Conservation (phyloP, 2,113 vertebrate species). For the Brachypteracias leptosomus region DNA sequence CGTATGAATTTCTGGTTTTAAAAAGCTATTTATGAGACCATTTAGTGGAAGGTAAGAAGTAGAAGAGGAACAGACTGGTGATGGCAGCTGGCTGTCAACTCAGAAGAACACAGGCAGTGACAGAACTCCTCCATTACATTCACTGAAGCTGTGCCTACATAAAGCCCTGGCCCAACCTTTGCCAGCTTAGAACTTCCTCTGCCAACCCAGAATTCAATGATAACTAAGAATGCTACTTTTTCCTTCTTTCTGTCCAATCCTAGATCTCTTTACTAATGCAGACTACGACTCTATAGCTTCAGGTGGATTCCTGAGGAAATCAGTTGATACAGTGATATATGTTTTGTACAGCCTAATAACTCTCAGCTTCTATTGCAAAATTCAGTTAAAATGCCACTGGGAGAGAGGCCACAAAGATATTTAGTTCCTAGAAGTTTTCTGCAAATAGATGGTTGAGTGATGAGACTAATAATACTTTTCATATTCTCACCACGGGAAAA, state of each 20-base stretch:
- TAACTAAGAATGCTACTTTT: rapidly evolving
- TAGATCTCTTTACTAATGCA: not conserved
- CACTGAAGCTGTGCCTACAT: rapidly evolving
- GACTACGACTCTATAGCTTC: not conserved
- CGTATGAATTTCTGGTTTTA: not conserved
- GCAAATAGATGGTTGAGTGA: not conserved
- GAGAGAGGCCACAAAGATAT: not conserved
- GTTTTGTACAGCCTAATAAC: not conserved
- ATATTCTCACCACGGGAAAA: not conserved
- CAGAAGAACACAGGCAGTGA: not conserved
- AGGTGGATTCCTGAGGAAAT: not conserved
- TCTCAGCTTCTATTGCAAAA: not conserved
- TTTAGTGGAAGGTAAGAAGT: not conserved
- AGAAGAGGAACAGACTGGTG: not conserved
- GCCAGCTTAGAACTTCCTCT: not conserved
- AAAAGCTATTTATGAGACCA: not conserved
- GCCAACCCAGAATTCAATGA: rapidly evolving
- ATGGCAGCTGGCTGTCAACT: not conserved
- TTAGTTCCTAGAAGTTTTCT: not conserved
- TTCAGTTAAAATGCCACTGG: not conserved
- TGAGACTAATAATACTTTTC: not conserved
- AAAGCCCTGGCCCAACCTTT: not conserved
- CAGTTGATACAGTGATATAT: not conserved
- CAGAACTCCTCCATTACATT: not conserved
- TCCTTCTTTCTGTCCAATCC: not conserved